A percentile compares a stretch with the other conserved stretches of the same genome.
phyloP scores from a whole-genome alignment of 2,888 invertebrate species.

The Ichneumoninae sp. region DNA sequence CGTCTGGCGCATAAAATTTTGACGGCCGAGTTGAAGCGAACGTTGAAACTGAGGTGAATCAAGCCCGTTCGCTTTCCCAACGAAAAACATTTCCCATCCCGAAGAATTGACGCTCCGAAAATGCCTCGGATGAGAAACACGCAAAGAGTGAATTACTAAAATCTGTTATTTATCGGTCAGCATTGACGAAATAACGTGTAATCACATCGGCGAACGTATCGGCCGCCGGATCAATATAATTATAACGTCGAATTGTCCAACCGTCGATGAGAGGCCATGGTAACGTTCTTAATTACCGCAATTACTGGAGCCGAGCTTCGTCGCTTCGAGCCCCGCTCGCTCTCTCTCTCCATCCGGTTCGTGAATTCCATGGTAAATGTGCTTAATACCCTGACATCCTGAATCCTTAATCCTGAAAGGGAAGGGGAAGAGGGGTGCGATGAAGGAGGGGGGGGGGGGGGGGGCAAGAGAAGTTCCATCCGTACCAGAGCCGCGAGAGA shows the following conservation, averaged over 20 bases:
- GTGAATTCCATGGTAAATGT: conserved; percentile 55
- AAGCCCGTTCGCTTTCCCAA: background rate
- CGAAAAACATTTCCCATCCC: background rate
- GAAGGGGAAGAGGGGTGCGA: conserved; percentile 34
- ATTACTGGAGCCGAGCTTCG: conserved; percentile 48
- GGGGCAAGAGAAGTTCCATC: background rate
- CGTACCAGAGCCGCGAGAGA: background rate
- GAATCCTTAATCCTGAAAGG: conserved; percentile 43
- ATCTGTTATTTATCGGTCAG: background rate
- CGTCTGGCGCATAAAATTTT: background rate
- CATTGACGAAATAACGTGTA: background rate
- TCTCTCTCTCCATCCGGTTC: conserved; percentile 3
- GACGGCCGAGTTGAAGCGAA: background rate
- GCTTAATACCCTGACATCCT: conserved; percentile 49
- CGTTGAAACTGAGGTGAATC: background rate
- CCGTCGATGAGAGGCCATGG: conserved; percentile 19
- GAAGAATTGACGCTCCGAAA: background rate
- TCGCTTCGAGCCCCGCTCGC: conserved; percentile 7
- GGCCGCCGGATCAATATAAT: conserved; percentile 30
- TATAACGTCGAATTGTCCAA: conserved; percentile 40
- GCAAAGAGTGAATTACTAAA: background rate
- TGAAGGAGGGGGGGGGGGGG: background rate
- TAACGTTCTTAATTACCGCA: conserved; percentile 57
- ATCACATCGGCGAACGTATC: background rate
- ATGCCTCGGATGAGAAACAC: background rate